Evolutionary conservation across 2,797 vertebrate genomes (phyloP), one percentile per base, ranked within the genome.

Genomic region (Trachurus trachurus): DNA sequence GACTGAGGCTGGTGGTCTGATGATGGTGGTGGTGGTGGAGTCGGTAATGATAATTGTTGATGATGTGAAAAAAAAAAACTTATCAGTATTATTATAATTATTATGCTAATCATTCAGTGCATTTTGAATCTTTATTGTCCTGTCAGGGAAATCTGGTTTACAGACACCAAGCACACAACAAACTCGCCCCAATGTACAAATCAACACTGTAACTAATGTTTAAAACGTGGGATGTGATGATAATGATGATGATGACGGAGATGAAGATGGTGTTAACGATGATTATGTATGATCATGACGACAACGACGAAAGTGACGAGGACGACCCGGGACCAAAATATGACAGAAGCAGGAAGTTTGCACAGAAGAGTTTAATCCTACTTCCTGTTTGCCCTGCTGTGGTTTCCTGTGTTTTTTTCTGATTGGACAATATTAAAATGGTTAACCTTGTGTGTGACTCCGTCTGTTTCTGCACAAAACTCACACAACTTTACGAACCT

Each of bases 351-450:
- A 85, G 86, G 83, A 85, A 85, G 85, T 78, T 78, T 9, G 34
- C 54, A 50, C 47, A 59, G 26, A 65, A 76, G 44, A 61, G 53
- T 73, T 83, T 39, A 50, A 66, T 66, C 72, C 78, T 60, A 87
- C 76, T 90, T 91, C 87, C 89, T 93, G 90, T 91, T 88, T 86
- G 69, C 81, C 71, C 85, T 79, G 76, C 76, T 87, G 88, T 89
- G 80, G 60, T 87, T 88, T 88, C 75, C 83, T 89, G 86, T 92
- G 85, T 26, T 26, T 26, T 26, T 88, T 89, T 83, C 75, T 86
- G 85, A 65, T 79, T 74, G 87, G 84, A 88, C 21, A 16, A 80
- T 74, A 93, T 89, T 92, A 91, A 93, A 91, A 60, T 65, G 64
- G 64, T 87, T 83, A 87, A 82, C 56, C 76, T 65, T 26, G 26